Evolutionary conservation across 2,113 vertebrate genomes (phyloP).

Genomic region (Phalacrocorax aristotelis): DNA sequence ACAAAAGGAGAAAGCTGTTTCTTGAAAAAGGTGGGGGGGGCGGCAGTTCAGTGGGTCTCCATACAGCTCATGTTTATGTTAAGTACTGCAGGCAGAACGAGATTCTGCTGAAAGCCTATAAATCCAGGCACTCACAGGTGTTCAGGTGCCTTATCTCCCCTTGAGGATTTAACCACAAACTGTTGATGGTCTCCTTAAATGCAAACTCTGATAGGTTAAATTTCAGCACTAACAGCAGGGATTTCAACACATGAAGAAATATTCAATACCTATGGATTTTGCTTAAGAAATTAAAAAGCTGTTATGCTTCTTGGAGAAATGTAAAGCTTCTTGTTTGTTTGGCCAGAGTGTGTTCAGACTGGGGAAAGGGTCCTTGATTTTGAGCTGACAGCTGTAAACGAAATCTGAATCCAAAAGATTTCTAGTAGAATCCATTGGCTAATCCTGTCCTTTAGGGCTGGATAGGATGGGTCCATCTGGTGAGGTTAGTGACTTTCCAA

Average conservation of each 20-base stretch:
- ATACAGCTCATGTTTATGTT: neutral
- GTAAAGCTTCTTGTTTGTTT: neutral
- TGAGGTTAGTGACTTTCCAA: neutral
- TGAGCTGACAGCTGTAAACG: neutral
- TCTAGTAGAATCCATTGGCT: neutral
- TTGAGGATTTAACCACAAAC: neutral
- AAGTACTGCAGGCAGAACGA: neutral
- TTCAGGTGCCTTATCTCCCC: neutral
- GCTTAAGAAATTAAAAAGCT: neutral
- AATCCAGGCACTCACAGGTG: slow-evolving; percentile 10
- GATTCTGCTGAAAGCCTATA: neutral
- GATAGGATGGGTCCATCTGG: neutral
- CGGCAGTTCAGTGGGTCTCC: neutral
- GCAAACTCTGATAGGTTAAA: neutral
- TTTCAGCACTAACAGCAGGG: neutral
- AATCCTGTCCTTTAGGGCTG: neutral
- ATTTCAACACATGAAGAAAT: neutral
- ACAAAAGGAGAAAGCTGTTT: neutral
- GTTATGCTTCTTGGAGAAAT: neutral
- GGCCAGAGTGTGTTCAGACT: neutral
- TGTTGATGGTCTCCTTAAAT: neutral
- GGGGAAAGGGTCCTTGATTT: neutral
- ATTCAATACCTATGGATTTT: neutral
- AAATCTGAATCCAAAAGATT: neutral
- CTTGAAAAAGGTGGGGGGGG: neutral